phyloP scores from a whole-genome alignment of 2,888 invertebrate species.

The Drosophila cognata region DNA sequence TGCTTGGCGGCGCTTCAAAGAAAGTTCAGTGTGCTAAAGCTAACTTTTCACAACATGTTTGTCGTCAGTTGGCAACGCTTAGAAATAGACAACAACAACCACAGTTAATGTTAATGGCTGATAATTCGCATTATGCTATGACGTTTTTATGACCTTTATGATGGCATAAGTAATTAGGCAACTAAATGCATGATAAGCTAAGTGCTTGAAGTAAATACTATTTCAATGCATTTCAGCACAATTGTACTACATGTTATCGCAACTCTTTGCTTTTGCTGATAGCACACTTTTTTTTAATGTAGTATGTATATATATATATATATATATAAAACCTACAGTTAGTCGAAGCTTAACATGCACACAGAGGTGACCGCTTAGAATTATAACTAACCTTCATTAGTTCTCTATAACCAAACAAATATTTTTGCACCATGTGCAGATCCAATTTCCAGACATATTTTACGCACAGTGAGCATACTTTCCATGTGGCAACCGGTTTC shows the following conservation, averaged over 20 bases:
- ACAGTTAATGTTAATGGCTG: slow-evolving; percentile 25
- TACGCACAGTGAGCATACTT: slow-evolving; percentile 25
- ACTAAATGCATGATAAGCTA: slow-evolving; percentile 44
- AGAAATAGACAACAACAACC: slow-evolving; percentile 24
- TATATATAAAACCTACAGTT: slow-evolving; percentile 20
- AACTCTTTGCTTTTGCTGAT: slow-evolving; percentile 26
- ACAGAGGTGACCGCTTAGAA: slow-evolving; percentile 40
- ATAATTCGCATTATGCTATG: slow-evolving; percentile 26
- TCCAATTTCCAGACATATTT: slow-evolving; percentile 34
- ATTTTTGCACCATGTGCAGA: not conserved
- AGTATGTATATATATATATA: not conserved
- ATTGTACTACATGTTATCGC: slow-evolving; percentile 17
- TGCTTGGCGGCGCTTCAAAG: slow-evolving; percentile 22
- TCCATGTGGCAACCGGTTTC: slow-evolving; percentile 32
- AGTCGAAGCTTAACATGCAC: slow-evolving; percentile 14
- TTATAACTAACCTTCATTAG: slow-evolving; percentile 42
- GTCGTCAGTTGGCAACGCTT: slow-evolving; percentile 44
- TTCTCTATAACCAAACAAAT: slow-evolving; percentile 18
- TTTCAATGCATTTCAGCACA: slow-evolving; percentile 29
- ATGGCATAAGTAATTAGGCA: slow-evolving; percentile 22
- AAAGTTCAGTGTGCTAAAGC: slow-evolving; percentile 35
- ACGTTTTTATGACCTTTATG: slow-evolving; percentile 42
- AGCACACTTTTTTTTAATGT: not conserved
- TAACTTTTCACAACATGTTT: not conserved
- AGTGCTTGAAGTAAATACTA: slow-evolving; percentile 18